These are phyloP conservation scores for Lordiphosa collinella DNA, from an alignment of 1,140 invertebrate genomes.

Conservation along the genomic window DNA sequence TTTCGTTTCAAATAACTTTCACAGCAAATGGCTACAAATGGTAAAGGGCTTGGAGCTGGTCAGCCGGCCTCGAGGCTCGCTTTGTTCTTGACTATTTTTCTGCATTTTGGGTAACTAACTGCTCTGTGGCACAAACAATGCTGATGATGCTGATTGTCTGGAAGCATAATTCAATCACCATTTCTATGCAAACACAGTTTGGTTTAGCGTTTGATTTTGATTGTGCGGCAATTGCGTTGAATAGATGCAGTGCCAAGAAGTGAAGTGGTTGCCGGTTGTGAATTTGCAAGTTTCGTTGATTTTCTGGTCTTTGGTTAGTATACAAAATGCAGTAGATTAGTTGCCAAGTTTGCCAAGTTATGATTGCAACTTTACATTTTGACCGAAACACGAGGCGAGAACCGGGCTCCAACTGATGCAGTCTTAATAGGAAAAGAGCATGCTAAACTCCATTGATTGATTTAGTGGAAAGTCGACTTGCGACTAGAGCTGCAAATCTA, in stretches of 20 bases:
- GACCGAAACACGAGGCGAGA: no score
- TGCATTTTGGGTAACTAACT: constrained; percentile 22
- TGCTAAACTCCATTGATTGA: background rate
- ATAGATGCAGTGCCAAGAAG: constrained; percentile 9
- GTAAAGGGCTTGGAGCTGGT: constrained; percentile 11
- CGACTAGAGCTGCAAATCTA: no score
- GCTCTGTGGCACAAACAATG: constrained; percentile 44
- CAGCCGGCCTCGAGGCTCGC: background rate
- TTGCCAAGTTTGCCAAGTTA: constrained; percentile 12
- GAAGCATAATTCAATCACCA: constrained; percentile 53
- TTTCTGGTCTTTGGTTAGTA: constrained; percentile 3
- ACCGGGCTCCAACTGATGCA: background rate
- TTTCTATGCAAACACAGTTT: constrained; percentile 50
- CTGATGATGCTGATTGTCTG: constrained; percentile 57
- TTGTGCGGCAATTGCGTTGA: constrained; percentile 16
- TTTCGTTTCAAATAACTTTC: background rate
- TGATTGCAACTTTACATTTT: constrained; percentile 1
- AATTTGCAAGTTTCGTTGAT: constrained; percentile 1
- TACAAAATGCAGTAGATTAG: constrained; percentile 4
- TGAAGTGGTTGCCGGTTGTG: background rate
- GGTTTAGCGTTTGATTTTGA: constrained; percentile 33
- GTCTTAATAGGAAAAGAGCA: background rate
- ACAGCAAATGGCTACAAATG: background rate
- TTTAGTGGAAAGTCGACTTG: no score
- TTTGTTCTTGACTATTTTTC: background rate